Evolutionary conservation across 2,888 invertebrate genomes (phyloP).

Genomic region (Acleris holmiana): DNA sequence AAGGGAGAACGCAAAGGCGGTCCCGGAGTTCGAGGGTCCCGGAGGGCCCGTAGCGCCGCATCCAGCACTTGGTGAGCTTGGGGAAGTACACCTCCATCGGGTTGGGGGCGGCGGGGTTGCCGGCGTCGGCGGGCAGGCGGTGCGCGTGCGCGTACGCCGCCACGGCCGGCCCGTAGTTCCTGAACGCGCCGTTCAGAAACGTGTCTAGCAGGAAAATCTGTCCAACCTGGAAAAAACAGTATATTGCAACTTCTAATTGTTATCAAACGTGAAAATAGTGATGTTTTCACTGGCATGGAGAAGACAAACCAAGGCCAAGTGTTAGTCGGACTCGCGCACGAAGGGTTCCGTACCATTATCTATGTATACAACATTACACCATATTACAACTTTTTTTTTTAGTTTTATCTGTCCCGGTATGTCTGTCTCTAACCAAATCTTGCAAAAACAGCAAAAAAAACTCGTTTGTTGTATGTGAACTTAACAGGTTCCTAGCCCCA

Average conservation of each 20-base stretch:
- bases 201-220: constrained; percentile 88
- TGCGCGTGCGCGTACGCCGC: constrained; percentile 73
- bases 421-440: too few relatives aligned
- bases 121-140: constrained; percentile 54
- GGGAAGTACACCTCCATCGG: constrained; percentile 89
- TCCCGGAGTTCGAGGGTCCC: constrained; percentile 84
- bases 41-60: constrained; percentile 84
- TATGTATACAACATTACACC: too few relatives aligned
- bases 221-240: constrained; percentile 78
- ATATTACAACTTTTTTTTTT: too few relatives aligned
- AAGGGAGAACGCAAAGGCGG: constrained; percentile 89
- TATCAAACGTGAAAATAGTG: too few relatives aligned
- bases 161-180: constrained; percentile 84
- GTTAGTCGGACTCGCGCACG: too few relatives aligned
- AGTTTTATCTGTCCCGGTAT: too few relatives aligned
- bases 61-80: constrained; percentile 87
- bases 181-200: constrained; percentile 86
- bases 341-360: too few relatives aligned
- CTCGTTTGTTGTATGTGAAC: too few relatives aligned
- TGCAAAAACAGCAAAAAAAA: too few relatives aligned
- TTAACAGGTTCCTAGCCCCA: too few relatives aligned
- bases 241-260: too few relatives aligned
- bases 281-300: background rate
- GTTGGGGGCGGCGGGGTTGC: constrained; percentile 75
- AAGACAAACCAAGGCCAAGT: too few relatives aligned